phyloP scores from a whole-genome alignment of 92 coral and sea anemone species.

The Hydrozoanthus gracilis region DNA sequence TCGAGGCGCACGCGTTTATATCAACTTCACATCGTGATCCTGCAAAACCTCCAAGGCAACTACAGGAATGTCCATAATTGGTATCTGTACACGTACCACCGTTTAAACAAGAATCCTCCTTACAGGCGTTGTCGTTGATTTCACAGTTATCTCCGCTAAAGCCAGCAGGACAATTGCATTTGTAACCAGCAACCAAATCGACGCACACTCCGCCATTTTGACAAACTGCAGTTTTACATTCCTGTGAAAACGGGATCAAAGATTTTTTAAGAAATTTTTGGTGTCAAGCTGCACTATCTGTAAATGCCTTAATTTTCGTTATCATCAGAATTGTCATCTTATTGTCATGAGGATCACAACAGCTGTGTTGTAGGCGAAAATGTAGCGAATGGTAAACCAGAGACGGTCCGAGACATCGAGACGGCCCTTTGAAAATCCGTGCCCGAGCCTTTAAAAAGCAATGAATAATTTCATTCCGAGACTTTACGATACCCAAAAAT shows the following conservation, averaged over 20 bases:
- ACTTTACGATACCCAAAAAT: no score
- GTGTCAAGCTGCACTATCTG: background rate
- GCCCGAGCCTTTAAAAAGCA: no score
- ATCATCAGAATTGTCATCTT: no score
- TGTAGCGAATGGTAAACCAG: no score
- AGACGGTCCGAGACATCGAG: no score
- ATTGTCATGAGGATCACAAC: no score
- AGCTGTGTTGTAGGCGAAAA: no score
- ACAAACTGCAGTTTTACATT: slow-evolving; percentile 79
- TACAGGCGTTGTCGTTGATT: slow-evolving; percentile 84
- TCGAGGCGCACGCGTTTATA: slow-evolving; percentile 80
- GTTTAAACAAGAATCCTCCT: slow-evolving; percentile 82
- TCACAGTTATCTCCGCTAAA: slow-evolving; percentile 90
- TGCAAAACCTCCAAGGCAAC: slow-evolving; percentile 74
- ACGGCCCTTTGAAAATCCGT: no score
- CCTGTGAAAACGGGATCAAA: slow-evolving; percentile 52
- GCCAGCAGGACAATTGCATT: slow-evolving; percentile 76
- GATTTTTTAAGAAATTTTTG: background rate
- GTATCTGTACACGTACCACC: slow-evolving; percentile 77
- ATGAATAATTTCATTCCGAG: no score
- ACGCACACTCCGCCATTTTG: slow-evolving; percentile 88
- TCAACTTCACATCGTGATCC: slow-evolving; percentile 82
- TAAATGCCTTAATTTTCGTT: no score
- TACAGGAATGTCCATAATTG: slow-evolving; percentile 78
- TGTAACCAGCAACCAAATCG: slow-evolving; percentile 65